Conservation (phyloP, 2,888 invertebrate genomes). For the Tachystola acroxantha region DNA sequence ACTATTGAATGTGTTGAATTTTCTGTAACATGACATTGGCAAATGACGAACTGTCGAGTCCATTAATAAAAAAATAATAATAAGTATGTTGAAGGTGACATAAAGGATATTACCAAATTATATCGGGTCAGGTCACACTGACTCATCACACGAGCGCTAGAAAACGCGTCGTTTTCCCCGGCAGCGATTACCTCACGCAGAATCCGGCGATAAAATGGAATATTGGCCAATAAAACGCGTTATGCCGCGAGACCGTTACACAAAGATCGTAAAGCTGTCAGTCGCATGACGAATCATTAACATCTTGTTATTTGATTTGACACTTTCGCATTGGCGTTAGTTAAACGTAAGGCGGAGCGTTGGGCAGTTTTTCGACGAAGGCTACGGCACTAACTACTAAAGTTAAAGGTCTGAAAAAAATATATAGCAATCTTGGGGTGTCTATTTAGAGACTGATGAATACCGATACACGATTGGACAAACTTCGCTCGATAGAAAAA, state of each 20-base stretch:
- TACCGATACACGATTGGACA: no score
- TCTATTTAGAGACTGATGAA: no score
- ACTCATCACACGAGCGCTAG: neutral
- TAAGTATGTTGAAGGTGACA: no score
- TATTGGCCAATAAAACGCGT: slow-evolving; percentile 12
- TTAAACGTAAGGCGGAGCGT: neutral
- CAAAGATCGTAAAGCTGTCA: slow-evolving; percentile 32
- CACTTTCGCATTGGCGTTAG: slow-evolving; percentile 8
- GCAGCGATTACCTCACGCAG: slow-evolving; percentile 1
- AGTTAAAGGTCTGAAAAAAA: no score
- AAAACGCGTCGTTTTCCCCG: slow-evolving; percentile 8
- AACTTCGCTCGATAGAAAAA: no score
- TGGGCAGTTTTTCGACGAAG: no score
- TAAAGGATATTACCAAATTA: slow-evolving; percentile 10
- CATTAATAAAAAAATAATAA: no score
- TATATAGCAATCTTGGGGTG: no score
- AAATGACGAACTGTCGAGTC: no score
- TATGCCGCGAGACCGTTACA: slow-evolving; percentile 8
- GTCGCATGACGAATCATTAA: slow-evolving; percentile 38
- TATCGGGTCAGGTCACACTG: slow-evolving; percentile 4
- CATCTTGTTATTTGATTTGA: slow-evolving; percentile 11
- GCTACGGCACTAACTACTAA: no score
- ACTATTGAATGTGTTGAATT: no score
- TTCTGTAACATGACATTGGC: no score
- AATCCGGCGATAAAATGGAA: slow-evolving; percentile 11